Evolutionary conservation across 2,797 vertebrate genomes (phyloP), one percentile per base, ranked within the genome.

Genomic region (Margarornis squamiger): DNA sequence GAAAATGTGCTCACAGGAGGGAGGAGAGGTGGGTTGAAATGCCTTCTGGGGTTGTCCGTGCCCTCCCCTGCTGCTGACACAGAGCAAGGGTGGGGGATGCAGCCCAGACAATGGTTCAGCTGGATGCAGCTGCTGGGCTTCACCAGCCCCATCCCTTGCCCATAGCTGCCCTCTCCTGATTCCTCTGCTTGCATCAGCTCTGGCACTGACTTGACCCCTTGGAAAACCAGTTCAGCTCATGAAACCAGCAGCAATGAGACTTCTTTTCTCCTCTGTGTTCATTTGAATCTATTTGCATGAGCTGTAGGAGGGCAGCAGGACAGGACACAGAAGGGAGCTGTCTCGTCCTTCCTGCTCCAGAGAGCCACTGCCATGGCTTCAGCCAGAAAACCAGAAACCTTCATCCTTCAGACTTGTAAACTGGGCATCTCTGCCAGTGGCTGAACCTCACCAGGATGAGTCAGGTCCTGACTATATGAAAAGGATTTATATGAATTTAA

Each of bases 281-380:
- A 17, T 70, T 11, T 38, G 55, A 73, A 82, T 32, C 20, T 17
- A 14, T 65, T 22, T 4, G 3, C 7, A 1, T 61, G 23, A 77
- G 39, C 9, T 57, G 2, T 18, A 52, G 0, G 1, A 71, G n/a
- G n/a, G 38, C n/a, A 66, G 77, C 4, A 1, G 36, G 36, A 51
- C 4, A 10, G 51, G 17, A 51, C 45, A 17, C 10, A 48, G 34
- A 9, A 1, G 32, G n/a, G 61, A 86, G 10, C 57, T 34, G 38
- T 51, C 21, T 41, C 14, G 13, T 29, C 46, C 39, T 45, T 48
- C 36, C 58, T 3, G 1, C 57, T 74, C 59, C 55, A 32, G 20
- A 1, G 7, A 43, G 32, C 67, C n/a, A 36, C 14, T 61, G 58
- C 18, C 3, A 3, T 21, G 29, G 26, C 59, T 62, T 67, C 38